phyloP scores from a whole-genome alignment of 2,113 vertebrate species.

The Leptosomus discolor region DNA sequence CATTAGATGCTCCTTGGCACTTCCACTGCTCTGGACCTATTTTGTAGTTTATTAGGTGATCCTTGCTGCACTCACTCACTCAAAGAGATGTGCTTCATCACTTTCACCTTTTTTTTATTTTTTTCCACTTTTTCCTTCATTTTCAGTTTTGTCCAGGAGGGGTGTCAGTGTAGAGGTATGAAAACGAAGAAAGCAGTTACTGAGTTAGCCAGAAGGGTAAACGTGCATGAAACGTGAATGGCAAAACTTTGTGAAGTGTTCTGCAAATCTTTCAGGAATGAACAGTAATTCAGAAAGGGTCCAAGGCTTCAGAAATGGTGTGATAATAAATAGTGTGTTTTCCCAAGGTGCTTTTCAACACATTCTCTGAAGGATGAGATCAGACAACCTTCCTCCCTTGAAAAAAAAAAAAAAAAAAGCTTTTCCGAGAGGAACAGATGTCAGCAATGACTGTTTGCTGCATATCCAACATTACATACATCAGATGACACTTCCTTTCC shows the following conservation, averaged over 20 bases:
- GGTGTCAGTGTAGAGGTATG: not conserved
- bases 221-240: not conserved
- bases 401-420: not conserved
- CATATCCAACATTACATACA: not conserved
- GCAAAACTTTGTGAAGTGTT: not conserved
- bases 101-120: not conserved
- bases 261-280: not conserved
- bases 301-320: not conserved
- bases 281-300: not conserved
- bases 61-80: not conserved
- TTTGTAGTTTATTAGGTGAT: not conserved
- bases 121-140: not conserved
- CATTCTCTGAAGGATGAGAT: not conserved
- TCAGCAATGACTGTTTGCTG: not conserved
- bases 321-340: too few relatives aligned
- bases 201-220: not conserved
- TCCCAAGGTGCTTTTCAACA: not conserved
- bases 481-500: not conserved
- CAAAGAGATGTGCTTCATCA: not conserved
- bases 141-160: not conserved
- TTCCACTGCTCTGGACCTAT: not conserved
- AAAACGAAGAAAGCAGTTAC: not conserved
- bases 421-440: not conserved
- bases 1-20: not conserved
- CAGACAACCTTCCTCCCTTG: not conserved